Base-by-base conservation (phyloP, 2,113 vertebrate species). In the Scomber scombrus region DNA sequence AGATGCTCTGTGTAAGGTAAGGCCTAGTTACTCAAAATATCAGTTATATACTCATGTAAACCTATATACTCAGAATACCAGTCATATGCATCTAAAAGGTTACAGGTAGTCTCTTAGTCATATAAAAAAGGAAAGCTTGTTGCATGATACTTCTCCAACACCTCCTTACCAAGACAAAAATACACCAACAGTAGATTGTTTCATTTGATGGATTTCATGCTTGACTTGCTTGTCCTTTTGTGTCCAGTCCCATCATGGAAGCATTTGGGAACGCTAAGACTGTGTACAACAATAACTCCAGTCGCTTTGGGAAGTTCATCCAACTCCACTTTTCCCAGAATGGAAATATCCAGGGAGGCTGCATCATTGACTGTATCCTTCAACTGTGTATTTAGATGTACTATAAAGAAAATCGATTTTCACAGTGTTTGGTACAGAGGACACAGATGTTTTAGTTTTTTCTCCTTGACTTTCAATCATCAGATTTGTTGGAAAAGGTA, bases 241-340 rank as follows among this genome's bases (percentile, higher is more conserved):
- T 92, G 81, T 87, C 5, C 91, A 98, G 97, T 77, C 97, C 97
- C 45, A 96, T 98, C 83, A 96, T 98, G 94, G 97, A 98, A 74
- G 96, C 96, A 5, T 98, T 98, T 85, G 97, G 97, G 68, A 98
- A 98, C 13, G 96, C 97, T 50, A 98, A 97, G 89, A 98, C 97
- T 0, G 95, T 98, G 45, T 98, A 97, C 93, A 98, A 98, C 93
- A 98, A 97, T 89, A 98, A 98, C 92, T 98, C 97, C 70, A 97
- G 96, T 50, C 97, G 97, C 80, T 98, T 98, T 46, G 97, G 97
- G 74, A 98, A 98, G 84, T 98, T 98, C 85, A 97, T 98, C 85
- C 97, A 97, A 86, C 95, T 98, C 66, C 96, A 97, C 89, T 97
- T 97, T 89, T 96, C 96, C 77, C 95, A 96, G 83, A 95, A 94